A percentile compares a stretch with the other conserved stretches of the same genome.
Evolutionary conservation across 1,140 invertebrate genomes (phyloP).

Genomic region (Hyles vespertilio): DNA sequence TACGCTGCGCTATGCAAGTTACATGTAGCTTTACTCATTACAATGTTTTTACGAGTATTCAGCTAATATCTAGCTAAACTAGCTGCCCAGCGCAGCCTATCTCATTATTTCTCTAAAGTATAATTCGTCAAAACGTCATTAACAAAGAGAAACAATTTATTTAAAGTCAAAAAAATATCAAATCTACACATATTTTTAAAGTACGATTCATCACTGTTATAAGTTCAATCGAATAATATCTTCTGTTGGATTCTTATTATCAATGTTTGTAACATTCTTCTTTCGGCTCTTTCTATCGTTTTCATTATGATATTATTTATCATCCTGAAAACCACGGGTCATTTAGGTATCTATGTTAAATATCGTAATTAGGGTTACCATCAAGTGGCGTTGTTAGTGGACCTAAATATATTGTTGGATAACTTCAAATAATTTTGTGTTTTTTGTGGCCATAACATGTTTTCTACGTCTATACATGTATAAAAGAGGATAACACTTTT

Average conservation of each 20-base stretch:
- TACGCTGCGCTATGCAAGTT: too few species aligned
- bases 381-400: not conserved
- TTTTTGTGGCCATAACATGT: too few species aligned
- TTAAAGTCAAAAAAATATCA: not conserved
- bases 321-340: conserved; percentile 5
- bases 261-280: conserved; percentile 6
- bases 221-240: not conserved
- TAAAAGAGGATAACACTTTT: not conserved
- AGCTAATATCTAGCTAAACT: too few species aligned
- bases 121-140: not conserved
- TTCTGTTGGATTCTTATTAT: conserved; percentile 4
- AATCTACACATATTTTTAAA: conserved; percentile 1
- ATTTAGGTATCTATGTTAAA: conserved; percentile 2
- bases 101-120: too few species aligned
- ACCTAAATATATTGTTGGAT: too few species aligned
- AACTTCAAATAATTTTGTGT: too few species aligned
- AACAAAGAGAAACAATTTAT: not conserved
- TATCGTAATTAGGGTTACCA: conserved; percentile 7
- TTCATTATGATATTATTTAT: conserved; percentile 1
- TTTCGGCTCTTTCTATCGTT: conserved; percentile 1
- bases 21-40: too few species aligned
- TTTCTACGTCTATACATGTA: not conserved
- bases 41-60: too few species aligned
- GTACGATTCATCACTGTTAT: not conserved
- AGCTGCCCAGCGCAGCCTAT: too few species aligned